Conservation (phyloP, 1,140 invertebrate species). For the Cyclina sinensis region DNA sequence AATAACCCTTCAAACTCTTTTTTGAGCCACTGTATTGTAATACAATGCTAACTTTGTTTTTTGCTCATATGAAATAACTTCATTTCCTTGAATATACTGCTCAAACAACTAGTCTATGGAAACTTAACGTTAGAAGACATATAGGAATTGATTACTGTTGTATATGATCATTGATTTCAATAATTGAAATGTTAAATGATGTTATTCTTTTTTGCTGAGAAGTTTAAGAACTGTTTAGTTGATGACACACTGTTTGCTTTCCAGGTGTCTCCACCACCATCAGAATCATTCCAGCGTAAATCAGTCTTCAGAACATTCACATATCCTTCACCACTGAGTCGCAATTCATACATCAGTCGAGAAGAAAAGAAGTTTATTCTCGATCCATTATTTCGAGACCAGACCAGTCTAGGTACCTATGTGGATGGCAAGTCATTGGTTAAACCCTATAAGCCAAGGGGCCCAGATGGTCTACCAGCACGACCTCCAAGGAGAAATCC, state of each 20-base stretch:
- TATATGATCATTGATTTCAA: too few species aligned
- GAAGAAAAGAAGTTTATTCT: constrained; percentile 83
- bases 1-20: too few species aligned
- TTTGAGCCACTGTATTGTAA: too few species aligned
- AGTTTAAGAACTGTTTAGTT: too few species aligned
- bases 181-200: too few species aligned
- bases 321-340: constrained; percentile 72
- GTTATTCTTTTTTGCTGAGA: too few species aligned
- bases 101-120: too few species aligned
- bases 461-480: constrained; percentile 81
- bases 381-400: constrained; percentile 81
- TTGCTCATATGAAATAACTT: too few species aligned
- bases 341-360: constrained; percentile 71
- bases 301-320: constrained; percentile 37
- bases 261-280: constrained; percentile 79
- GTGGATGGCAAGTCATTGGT: constrained; percentile 82
- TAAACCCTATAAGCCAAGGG: constrained; percentile 82
- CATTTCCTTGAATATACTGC: too few species aligned
- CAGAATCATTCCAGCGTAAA: constrained; percentile 72
- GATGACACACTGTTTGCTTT: background rate
- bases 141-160: too few species aligned
- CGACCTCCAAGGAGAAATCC: constrained; percentile 73
- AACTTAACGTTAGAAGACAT: too few species aligned
- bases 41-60: too few species aligned
- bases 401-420: constrained; percentile 81